Evolutionary conservation across 2,113 vertebrate species (phyloP).

Genomic region (Perca flavescens): DNA sequence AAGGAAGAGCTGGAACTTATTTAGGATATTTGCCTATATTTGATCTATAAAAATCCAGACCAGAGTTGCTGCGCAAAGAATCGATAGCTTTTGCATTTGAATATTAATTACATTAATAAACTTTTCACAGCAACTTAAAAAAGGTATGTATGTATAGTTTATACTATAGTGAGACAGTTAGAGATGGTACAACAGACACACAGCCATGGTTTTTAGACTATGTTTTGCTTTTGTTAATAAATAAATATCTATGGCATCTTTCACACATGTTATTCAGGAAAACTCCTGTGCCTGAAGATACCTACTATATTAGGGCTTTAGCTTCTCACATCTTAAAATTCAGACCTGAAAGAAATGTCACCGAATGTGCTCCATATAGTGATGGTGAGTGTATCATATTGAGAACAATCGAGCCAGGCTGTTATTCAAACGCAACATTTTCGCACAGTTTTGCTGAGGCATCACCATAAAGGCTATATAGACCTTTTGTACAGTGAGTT

Average conservation of each 20-base stretch:
- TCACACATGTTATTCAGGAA: not conserved
- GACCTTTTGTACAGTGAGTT: not conserved
- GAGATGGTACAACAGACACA: not conserved
- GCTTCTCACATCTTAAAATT: not conserved
- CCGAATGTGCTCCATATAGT: not conserved
- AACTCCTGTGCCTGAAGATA: too few relatives aligned
- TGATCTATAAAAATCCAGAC: not conserved
- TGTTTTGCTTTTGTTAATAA: not conserved
- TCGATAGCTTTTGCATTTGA: not conserved
- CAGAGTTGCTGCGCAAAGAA: not conserved
- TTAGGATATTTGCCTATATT: not conserved
- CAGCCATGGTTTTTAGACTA: too few relatives aligned
- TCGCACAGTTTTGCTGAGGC: too few relatives aligned
- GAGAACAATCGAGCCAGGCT: not conserved
- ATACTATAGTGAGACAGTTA: not conserved
- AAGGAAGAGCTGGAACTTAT: slow-evolving; percentile 1
- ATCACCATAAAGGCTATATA: not conserved
- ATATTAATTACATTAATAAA: not conserved
- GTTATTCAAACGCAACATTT: not conserved
- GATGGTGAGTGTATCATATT: not conserved
- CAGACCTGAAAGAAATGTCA: not conserved
- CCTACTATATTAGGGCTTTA: too few relatives aligned
- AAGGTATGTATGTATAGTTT: not conserved
- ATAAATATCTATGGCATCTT: not conserved
- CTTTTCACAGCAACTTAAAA: not conserved